These are phyloP conservation scores for Acanthosepion lycidas DNA, from an alignment of 2,888 invertebrate species.

Conservation along the genomic window DNA sequence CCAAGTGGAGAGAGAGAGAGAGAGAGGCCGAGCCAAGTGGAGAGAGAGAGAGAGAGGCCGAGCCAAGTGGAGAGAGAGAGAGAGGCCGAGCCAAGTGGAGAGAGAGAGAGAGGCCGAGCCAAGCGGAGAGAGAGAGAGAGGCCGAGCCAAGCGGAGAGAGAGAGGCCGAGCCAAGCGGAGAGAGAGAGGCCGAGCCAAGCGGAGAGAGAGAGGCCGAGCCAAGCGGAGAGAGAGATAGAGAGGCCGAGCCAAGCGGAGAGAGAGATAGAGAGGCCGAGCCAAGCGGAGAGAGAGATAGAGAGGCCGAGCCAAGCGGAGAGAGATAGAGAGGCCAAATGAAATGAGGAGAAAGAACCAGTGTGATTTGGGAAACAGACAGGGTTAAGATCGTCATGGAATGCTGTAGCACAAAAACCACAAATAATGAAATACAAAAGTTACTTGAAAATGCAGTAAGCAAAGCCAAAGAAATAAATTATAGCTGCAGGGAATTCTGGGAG, in stretches of 20 bases:
- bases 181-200: not conserved
- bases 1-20: too few relatives aligned
- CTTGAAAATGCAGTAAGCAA: not conserved
- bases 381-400: too few relatives aligned
- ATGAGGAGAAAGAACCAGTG: too few relatives aligned
- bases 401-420: too few relatives aligned
- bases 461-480: not conserved
- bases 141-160: not conserved
- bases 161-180: not conserved
- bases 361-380: too few relatives aligned
- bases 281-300: too few relatives aligned
- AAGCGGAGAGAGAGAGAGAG: not conserved
- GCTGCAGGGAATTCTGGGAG: not conserved
- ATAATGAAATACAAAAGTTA: not conserved
- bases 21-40: not conserved
- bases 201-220: not conserved
- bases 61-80: too few relatives aligned
- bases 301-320: too few relatives aligned
- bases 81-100: not conserved
- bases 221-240: not conserved
- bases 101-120: not conserved
- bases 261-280: too few relatives aligned
- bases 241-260: too few relatives aligned
- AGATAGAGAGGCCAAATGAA: not conserved
- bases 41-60: not conserved